phyloP scores from a whole-genome alignment of 2,797 vertebrate species.

The Aulostomus chinensis region DNA sequence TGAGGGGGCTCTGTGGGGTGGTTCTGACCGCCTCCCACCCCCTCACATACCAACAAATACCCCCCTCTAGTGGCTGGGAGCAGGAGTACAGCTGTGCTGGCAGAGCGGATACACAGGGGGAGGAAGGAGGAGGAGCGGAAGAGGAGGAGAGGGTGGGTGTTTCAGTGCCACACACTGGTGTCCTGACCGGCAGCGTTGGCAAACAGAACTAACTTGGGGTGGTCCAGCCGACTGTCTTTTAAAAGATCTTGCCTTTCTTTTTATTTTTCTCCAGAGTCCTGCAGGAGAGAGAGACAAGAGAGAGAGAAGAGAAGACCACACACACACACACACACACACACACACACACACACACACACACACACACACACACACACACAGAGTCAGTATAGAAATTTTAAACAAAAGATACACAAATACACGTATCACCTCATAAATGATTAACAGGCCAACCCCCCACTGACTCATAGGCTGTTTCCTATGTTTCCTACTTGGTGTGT shows the following conservation, averaged over 20 bases:
- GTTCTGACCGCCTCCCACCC: slow-evolving; percentile 54
- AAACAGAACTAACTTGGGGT: slow-evolving; percentile 80
- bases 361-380: too few relatives aligned
- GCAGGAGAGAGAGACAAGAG: slow-evolving; percentile 12
- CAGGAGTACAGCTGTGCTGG: slow-evolving; percentile 75
- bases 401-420: too few relatives aligned
- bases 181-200: slow-evolving; percentile 90
- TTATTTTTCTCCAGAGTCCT: slow-evolving; percentile 99
- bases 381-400: too few relatives aligned
- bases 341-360: too few relatives aligned
- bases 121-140: background rate
- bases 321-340: too few relatives aligned
- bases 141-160: slow-evolving; percentile 4
- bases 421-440: too few relatives aligned
- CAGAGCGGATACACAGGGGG: slow-evolving; percentile 17
- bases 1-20: slow-evolving; percentile 64
- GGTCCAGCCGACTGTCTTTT: slow-evolving; percentile 80
- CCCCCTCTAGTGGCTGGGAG: slow-evolving; percentile 76
- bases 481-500: too few relatives aligned
- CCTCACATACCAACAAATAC: slow-evolving; percentile 4
- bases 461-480: too few relatives aligned
- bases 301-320: background rate
- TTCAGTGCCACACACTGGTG: slow-evolving; percentile 82
- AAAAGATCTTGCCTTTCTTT: slow-evolving; percentile 99
- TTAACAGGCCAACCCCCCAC: too few relatives aligned